Conservation (phyloP, 2,888 invertebrate genomes). For the Busseola fusca region DNA sequence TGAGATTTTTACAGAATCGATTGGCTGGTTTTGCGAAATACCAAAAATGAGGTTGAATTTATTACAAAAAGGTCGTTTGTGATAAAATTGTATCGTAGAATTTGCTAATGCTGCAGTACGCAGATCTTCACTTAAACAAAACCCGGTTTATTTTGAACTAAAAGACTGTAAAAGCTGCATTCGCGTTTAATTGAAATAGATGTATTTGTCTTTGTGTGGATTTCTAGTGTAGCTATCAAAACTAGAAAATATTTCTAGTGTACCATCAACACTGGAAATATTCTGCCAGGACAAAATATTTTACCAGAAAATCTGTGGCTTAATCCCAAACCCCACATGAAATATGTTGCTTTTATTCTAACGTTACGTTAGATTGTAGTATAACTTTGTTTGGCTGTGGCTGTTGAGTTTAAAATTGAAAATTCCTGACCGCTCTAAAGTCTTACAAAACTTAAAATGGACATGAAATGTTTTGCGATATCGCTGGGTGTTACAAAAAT, state of each 20-base stretch:
- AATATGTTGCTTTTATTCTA: conserved; percentile 54
- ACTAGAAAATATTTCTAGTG: conserved; percentile 4
- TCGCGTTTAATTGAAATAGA: not conserved
- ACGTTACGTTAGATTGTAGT: conserved; percentile 59
- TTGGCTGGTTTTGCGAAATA: too few species aligned
- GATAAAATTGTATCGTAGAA: too few species aligned
- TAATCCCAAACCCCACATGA: conserved; percentile 49
- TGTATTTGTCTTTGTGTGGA: not conserved
- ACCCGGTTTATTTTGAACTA: not conserved
- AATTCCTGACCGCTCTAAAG: conserved; percentile 59
- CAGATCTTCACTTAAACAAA: not conserved
- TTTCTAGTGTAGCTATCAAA: not conserved
- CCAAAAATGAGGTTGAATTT: too few species aligned
- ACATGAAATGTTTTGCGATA: conserved; percentile 54
- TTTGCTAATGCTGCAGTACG: too few species aligned
- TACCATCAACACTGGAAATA: conserved; percentile 8
- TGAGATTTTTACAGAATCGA: too few species aligned
- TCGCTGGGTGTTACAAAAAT: conserved; percentile 35
- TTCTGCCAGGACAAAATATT: conserved; percentile 29
- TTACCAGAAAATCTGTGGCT: conserved; percentile 28
- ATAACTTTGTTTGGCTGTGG: conserved; percentile 60
- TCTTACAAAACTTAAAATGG: conserved; percentile 59
- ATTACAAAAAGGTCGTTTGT: too few species aligned
- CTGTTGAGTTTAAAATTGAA: conserved; percentile 61
- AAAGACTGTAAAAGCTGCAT: not conserved